phyloP scores from a whole-genome alignment of 2,797 vertebrate species.

The Fistularia tabacaria region DNA sequence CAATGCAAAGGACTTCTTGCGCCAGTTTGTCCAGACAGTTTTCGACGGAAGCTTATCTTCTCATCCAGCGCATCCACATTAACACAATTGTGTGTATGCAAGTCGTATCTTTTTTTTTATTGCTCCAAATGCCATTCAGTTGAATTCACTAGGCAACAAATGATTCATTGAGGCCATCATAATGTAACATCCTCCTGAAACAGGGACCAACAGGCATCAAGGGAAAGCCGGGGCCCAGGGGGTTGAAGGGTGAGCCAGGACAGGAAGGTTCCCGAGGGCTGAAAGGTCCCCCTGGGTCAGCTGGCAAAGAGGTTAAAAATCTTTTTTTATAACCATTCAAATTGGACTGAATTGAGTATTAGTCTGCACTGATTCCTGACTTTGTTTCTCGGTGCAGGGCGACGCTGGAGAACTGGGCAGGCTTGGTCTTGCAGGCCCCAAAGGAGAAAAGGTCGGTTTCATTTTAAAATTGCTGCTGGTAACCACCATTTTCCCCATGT shows the following conservation, averaged over 20 bases:
- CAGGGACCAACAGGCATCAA: constrained; percentile 61
- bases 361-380: constrained; percentile 7
- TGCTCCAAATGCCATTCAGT: too few species aligned
- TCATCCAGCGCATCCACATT: too few species aligned
- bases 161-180: too few species aligned
- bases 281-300: constrained; percentile 39
- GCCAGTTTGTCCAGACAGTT: too few species aligned
- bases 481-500: background rate
- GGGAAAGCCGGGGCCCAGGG: constrained; percentile 59
- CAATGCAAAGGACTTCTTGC: too few species aligned
- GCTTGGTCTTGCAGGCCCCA: constrained; percentile 48
- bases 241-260: constrained; percentile 57
- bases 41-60: too few species aligned
- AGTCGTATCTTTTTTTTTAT: too few species aligned
- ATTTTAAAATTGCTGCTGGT: background rate
- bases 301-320: constrained; percentile 62
- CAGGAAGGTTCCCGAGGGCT: too few species aligned
- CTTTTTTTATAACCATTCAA: background rate
- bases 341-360: background rate
- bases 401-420: constrained; percentile 45
- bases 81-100: too few species aligned
- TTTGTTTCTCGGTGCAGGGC: constrained; percentile 45
- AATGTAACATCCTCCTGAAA: constrained; percentile 7
- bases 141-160: too few species aligned
- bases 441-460: constrained; percentile 63